Evolutionary conservation across 2,113 vertebrate species (phyloP).

Genomic region (Coptodon bakossiorum): DNA sequence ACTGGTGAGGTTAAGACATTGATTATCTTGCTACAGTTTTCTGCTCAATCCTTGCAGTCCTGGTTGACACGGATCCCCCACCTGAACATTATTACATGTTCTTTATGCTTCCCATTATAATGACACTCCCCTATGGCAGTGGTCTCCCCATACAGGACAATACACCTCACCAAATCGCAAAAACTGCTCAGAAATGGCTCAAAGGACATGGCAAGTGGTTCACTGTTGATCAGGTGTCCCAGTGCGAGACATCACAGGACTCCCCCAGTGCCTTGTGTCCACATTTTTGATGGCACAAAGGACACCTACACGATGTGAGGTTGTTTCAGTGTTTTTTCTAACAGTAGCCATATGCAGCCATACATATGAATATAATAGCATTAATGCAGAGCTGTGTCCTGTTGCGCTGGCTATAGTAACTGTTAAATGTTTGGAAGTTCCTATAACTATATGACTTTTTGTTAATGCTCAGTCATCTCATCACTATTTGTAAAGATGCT

Average conservation of each 20-base stretch:
- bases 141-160: neutral
- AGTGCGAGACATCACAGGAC: neutral
- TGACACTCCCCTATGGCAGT: neutral
- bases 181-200: neutral
- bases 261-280: neutral
- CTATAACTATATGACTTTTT: neutral
- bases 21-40: neutral
- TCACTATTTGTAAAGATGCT: neutral
- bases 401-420: neutral
- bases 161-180: neutral
- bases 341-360: neutral
- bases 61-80: neutral
- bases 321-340: neutral
- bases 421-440: neutral
- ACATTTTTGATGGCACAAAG: neutral
- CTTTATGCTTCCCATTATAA: neutral
- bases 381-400: neutral
- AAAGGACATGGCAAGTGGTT: neutral
- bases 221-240: neutral
- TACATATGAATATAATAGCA: neutral
- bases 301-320: neutral
- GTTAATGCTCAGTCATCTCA: neutral
- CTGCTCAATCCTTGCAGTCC: neutral
- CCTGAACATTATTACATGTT: neutral
- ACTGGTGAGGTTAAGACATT: neutral